Evolutionary conservation across 1,140 invertebrate species (phyloP), one percentile per base, ranked within the genome.

Genomic region (Drosophila kanapiae): DNA sequence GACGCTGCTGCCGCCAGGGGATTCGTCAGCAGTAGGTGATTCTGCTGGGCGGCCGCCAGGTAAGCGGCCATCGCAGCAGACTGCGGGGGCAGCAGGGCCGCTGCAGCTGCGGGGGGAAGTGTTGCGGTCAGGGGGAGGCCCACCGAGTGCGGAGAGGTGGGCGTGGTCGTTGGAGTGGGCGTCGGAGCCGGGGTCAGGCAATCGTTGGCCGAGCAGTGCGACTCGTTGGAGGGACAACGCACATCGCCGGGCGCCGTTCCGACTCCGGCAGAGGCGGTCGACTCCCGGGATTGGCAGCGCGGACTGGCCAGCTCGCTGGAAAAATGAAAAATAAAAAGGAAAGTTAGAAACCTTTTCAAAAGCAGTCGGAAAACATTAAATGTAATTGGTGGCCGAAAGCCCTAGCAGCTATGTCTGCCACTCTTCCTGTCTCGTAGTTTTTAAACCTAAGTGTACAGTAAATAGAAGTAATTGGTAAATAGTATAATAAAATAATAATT

Each of bases 61-160:
- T 96, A 96, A 0, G 96, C 96, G 10, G 96, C 96, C 94, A 96
- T 96, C 3, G 96, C 96, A 6, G 96, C 96, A 3, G 96, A 96
- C 88, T 96, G 96, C 18, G 95, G 94, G n/a, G 96, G 96, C 78
- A 96, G 90, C 11, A 96, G 93, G 0, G 95, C 94, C 2, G 94
- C 94, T 5, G 95, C 94, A 18, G 94, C 93, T 3, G 93, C 93
- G 7, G 94, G 94, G 40, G 95, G 92, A 61, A 93, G 68, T 4
- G 94, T 94, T 3, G 92, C 94, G 65, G 92, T 94, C 82, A 93
- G 91, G 69, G 95, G 71, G 84, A 95, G 69, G 72, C 94, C 93
- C 92, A 94, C 70, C 6, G 62, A 51, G 70, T 68, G 63, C 6
- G 94, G 91, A 91, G 94, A 93, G 80, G 78, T 91, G 90, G 53